Conservation (phyloP, 1,140 invertebrate species). For the Phortica variegata region DNA sequence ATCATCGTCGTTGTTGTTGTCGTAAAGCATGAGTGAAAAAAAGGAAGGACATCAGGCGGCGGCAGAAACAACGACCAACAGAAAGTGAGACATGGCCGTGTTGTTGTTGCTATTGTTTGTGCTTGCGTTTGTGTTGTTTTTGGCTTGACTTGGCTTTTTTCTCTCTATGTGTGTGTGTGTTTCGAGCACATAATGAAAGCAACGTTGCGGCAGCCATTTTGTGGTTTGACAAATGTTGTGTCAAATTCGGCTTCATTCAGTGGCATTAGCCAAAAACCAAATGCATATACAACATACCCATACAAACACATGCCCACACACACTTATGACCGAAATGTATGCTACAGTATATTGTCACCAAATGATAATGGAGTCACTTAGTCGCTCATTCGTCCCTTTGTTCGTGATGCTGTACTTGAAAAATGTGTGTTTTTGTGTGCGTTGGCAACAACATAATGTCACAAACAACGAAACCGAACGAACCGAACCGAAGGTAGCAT, state of each 20-base stretch:
- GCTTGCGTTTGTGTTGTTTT: background rate
- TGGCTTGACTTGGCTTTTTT: slow-evolving; percentile 24
- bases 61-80: too few relatives aligned
- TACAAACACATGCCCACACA: slow-evolving; percentile 9
- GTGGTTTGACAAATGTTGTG: slow-evolving; percentile 53
- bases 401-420: too few relatives aligned
- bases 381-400: too few relatives aligned
- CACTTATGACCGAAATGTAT: slow-evolving; percentile 6
- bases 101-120: background rate
- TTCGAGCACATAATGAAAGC: slow-evolving; percentile 41
- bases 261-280: slow-evolving; percentile 27
- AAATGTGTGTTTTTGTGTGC: too few relatives aligned
- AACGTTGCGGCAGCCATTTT: slow-evolving; percentile 49
- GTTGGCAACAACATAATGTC: too few relatives aligned
- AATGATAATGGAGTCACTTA: slow-evolving; percentile 46
- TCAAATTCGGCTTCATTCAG: slow-evolving; percentile 50
- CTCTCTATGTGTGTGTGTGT: too few relatives aligned
- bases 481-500: too few relatives aligned
- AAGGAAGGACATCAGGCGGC: too few relatives aligned
- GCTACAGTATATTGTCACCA: slow-evolving; percentile 42
- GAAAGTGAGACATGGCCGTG: too few relatives aligned
- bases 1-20: background rate
- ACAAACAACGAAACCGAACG: too few relatives aligned
- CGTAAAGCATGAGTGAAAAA: too few relatives aligned
- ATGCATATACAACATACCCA: slow-evolving; percentile 12